Conservation (phyloP, 2,113 vertebrate genomes). For the Silurus glanis region DNA sequence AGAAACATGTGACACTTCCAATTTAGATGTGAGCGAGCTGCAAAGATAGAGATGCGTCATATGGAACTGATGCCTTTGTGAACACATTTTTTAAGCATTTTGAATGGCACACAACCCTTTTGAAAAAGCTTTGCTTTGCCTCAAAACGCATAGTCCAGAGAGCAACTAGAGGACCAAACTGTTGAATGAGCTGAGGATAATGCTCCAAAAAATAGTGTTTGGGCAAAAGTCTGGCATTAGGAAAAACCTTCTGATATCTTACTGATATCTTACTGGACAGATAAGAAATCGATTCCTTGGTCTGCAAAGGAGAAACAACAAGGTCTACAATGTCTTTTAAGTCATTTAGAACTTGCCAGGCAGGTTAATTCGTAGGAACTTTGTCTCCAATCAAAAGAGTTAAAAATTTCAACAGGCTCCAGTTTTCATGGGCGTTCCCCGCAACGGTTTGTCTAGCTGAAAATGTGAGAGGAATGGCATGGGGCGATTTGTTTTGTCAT, state of each 20-base stretch:
- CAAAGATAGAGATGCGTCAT: background rate
- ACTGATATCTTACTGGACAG: slow-evolving; percentile 28
- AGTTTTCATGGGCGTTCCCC: no score
- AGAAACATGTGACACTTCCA: slow-evolving; percentile 34
- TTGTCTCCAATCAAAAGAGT: slow-evolving; percentile 42
- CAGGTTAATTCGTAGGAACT: slow-evolving; percentile 42
- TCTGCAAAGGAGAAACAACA: slow-evolving; percentile 42
- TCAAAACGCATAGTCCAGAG: slow-evolving; percentile 33
- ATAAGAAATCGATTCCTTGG: slow-evolving; percentile 26
- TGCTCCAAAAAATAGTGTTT: slow-evolving; percentile 52
- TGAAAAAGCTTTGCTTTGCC: slow-evolving; percentile 12
- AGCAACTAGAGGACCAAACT: slow-evolving; percentile 50
- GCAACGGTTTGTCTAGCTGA: slow-evolving; percentile 15
- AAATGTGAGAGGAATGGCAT: background rate
- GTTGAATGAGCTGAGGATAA: slow-evolving; percentile 43
- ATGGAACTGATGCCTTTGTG: slow-evolving; percentile 29
- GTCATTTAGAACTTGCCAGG: slow-evolving; percentile 32
- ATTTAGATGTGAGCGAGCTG: background rate
- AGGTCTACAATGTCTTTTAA: slow-evolving; percentile 50
- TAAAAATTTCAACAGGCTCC: background rate
- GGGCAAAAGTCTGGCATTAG: slow-evolving; percentile 21
- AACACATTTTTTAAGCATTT: slow-evolving; percentile 36
- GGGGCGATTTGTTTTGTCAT: no score
- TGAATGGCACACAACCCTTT: slow-evolving; percentile 33
- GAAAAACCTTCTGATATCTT: slow-evolving; percentile 37